A percentile compares a stretch with the other conserved stretches of the same genome.
These are phyloP conservation scores for Synergus japonicus DNA, from an alignment of 2,888 invertebrate species.

Conservation along the genomic window DNA sequence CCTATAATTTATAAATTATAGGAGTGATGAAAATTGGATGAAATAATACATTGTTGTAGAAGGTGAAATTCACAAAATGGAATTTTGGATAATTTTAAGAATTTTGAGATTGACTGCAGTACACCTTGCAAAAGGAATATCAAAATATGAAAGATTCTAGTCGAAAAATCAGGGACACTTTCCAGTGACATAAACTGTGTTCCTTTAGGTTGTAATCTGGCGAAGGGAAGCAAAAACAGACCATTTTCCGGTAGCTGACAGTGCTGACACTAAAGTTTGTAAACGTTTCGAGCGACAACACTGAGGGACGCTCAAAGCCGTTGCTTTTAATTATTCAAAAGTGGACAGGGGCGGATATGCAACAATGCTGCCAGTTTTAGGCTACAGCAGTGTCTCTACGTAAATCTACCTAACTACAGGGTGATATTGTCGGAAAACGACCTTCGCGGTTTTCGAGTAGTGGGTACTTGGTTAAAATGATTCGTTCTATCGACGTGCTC, in stretches of 20 bases:
- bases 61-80: too few relatives aligned
- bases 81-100: too few relatives aligned
- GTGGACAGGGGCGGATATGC: constrained; percentile 22
- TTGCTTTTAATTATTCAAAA: constrained; percentile 40
- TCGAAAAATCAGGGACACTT: constrained; percentile 5
- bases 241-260: constrained; percentile 12
- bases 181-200: not conserved
- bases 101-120: too few relatives aligned
- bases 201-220: not conserved
- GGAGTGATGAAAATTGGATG: too few relatives aligned
- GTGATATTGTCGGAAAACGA: constrained; percentile 40
- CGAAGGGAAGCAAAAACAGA: not conserved
- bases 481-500: constrained; percentile 51
- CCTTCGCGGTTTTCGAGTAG: constrained; percentile 54
- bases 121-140: not conserved
- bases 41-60: too few relatives aligned
- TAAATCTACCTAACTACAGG: constrained; percentile 20
- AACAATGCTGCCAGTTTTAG: constrained; percentile 23
- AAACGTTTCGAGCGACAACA: constrained; percentile 24
- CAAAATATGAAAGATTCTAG: not conserved
- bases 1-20: too few relatives aligned
- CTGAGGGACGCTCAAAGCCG: constrained; percentile 28
- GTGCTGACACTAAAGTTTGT: constrained; percentile 30
- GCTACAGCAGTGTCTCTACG: constrained; percentile 4
- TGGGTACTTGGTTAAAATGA: constrained; percentile 59